A percentile compares a stretch with the other conserved stretches of the same genome.
phyloP scores from a whole-genome alignment of 2,113 vertebrate genomes.

The Herpailurus yagouaroundi region DNA sequence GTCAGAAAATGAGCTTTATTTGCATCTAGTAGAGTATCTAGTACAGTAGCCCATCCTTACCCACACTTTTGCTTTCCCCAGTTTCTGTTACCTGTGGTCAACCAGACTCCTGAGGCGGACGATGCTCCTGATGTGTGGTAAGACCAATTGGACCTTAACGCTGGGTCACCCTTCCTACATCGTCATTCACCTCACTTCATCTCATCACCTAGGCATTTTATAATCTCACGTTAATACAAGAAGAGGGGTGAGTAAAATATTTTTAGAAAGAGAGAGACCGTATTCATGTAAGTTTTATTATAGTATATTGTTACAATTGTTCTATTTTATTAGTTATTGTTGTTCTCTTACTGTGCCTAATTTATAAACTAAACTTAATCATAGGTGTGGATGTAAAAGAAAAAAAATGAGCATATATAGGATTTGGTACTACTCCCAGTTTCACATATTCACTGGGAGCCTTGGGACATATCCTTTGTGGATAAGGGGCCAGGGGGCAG shows the following conservation, averaged over 20 bases:
- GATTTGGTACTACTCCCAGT: not conserved
- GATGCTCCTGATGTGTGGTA: not conserved
- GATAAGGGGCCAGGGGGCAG: not conserved
- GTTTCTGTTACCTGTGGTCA: not conserved
- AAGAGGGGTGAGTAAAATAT: not conserved
- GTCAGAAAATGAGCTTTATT: not conserved
- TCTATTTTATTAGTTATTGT: not conserved
- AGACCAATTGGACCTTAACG: not conserved
- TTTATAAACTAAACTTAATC: not conserved
- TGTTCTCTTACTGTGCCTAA: not conserved
- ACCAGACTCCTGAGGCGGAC: not conserved
- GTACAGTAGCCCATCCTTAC: not conserved
- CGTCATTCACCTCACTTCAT: not conserved
- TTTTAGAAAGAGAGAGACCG: not conserved
- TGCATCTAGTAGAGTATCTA: not conserved
- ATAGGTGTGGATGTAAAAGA: not conserved
- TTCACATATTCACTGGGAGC: not conserved
- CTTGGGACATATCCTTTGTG: not conserved
- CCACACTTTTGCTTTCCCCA: not conserved
- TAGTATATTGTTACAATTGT: not conserved
- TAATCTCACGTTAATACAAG: not conserved
- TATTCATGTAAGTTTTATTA: not conserved
- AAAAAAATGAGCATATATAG: not conserved
- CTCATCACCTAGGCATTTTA: not conserved
- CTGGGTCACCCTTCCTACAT: not conserved